Conservation (phyloP, 2,888 invertebrate species). For the Oithona nana region DNA sequence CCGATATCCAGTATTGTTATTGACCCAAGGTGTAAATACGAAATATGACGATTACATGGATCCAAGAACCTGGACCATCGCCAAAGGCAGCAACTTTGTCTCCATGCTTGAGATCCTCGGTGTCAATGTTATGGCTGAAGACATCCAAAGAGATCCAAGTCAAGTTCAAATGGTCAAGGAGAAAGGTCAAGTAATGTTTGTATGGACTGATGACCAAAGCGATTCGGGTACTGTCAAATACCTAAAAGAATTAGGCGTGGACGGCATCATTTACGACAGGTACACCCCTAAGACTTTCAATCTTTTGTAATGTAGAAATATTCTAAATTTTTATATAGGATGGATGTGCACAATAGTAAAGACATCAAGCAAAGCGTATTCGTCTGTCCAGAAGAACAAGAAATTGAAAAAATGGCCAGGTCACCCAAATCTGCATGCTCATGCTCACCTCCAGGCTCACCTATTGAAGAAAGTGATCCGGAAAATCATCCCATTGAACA, state of each 20-base stretch:
- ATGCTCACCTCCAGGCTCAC: background rate
- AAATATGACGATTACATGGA: slow-evolving; percentile 64
- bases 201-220: slow-evolving; percentile 94
- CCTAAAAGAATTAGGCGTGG: slow-evolving; percentile 69
- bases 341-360: slow-evolving; percentile 51
- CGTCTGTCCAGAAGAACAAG: slow-evolving; percentile 26
- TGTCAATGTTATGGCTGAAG: slow-evolving; percentile 79
- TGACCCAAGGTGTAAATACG: slow-evolving; percentile 55
- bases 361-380: slow-evolving; percentile 64
- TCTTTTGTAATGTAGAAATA: too few species aligned
- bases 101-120: slow-evolving; percentile 32
- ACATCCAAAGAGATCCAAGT: slow-evolving; percentile 58
- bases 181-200: slow-evolving; percentile 63
- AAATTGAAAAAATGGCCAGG: background rate
- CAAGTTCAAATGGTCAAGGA: slow-evolving; percentile 54
- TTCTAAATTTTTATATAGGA: too few species aligned
- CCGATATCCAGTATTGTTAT: slow-evolving; percentile 84
- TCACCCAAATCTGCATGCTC: background rate
- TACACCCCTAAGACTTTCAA: slow-evolving; percentile 24
- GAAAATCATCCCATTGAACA: background rate
- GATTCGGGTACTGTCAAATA: slow-evolving; percentile 62
- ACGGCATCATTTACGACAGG: slow-evolving; percentile 93
- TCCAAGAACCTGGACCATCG: slow-evolving; percentile 57
- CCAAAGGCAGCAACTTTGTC: slow-evolving; percentile 52
- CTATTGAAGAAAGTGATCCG: background rate